Evolutionary conservation across 2,888 invertebrate species (phyloP), one percentile per base, ranked within the genome.

Genomic region (Drosophila acutilabella): DNA sequence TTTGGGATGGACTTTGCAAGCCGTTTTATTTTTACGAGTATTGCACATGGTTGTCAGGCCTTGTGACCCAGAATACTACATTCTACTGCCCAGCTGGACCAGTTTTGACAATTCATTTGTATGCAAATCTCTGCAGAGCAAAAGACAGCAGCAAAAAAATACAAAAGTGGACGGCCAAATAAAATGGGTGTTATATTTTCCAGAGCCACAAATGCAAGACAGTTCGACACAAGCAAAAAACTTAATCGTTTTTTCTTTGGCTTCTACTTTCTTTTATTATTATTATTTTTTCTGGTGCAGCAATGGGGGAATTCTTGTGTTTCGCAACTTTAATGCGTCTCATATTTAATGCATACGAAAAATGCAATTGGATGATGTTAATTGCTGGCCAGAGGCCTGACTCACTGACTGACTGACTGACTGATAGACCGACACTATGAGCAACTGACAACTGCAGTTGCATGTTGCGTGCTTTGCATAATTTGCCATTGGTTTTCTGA

Each of bases 71-170:
- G 57, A 47, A 13, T 48, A 33, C 56, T 30, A 53, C 52, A 14
- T 42, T 48, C 50, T 52, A 20, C 56, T 58, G 59, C 50, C 30
- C 7, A 30, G 70, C 65, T 64, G 80, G 72, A 74, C 75, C 36
- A 36, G 74, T 85, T 88, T 86, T 89, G 88, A 88, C 87, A 87
- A 88, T 89, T 89, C 88, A 89, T 89, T 88, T 89, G 87, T 80
- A 89, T 89, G 89, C 83, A 89, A 89, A 89, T 89, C 88, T 89
- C 85, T 71, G 74, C 77, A 71, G 74, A 71, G 72, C 82, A 64
- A 81, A 78, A 75, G 75, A 68, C 77, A 58, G 36, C 78, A 65
- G 48, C 61, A 51, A 11, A 59, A 36, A 36, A 13, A 16, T 16
- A n/a, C 13, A 50, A 13, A 51, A 47, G 44, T 36, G 36, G 13